These are phyloP conservation scores for Trichonephila inaurata DNA, from an alignment of 1,140 invertebrate species.

Conservation along the genomic window DNA sequence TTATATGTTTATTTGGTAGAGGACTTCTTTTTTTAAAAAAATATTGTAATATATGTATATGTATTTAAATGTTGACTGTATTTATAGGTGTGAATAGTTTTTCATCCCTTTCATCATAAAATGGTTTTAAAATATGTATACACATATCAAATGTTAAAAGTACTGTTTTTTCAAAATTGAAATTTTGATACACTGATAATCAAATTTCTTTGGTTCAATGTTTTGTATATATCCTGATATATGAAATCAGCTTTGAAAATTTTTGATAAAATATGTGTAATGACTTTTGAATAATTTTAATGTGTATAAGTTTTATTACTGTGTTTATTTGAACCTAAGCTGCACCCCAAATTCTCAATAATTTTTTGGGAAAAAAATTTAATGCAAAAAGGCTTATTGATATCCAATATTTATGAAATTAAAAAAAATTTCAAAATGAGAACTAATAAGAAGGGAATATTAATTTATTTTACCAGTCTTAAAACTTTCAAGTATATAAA, in stretches of 20 bases:
- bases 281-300: slow-evolving; percentile 3
- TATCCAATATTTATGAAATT: too few species aligned
- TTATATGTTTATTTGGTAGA: not conserved
- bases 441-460: too few species aligned
- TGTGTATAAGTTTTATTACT: not conserved
- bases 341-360: not conserved
- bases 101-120: not conserved
- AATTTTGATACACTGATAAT: not conserved
- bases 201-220: not conserved
- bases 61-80: not conserved
- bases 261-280: not conserved
- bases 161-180: not conserved
- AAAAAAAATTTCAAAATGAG: too few species aligned
- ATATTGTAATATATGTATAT: not conserved
- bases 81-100: slow-evolving; percentile 1
- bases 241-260: slow-evolving; percentile 10
- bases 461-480: too few species aligned
- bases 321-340: not conserved
- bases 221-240: not conserved
- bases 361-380: not conserved
- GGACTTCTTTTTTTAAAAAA: not conserved
- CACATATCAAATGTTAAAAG: not conserved
- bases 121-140: not conserved
- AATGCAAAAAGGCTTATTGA: too few species aligned
- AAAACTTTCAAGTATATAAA: too few species aligned